Evolutionary conservation across 1,140 invertebrate species (phyloP).

Genomic region (Melanaphis sacchari): DNA sequence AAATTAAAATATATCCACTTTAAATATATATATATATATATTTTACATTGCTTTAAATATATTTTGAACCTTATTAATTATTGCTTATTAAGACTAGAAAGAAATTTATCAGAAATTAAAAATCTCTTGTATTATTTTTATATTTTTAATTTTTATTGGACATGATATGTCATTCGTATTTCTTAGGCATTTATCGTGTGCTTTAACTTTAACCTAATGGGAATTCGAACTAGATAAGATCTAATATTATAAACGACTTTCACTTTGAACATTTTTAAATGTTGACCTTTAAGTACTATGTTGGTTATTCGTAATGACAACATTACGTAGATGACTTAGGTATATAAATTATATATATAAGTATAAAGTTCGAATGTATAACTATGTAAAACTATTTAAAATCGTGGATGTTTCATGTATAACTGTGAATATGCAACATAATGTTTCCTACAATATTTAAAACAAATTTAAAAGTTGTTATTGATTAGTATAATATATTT

Average conservation of each 20-base stretch:
- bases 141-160: background rate
- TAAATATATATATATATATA: background rate
- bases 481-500: background rate
- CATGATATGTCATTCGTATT: background rate
- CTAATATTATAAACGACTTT: slow-evolving; percentile 12
- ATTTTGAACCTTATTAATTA: background rate
- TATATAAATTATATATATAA: background rate
- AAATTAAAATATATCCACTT: background rate
- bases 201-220: background rate
- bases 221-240: slow-evolving; percentile 17
- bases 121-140: background rate
- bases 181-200: background rate
- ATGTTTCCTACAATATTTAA: background rate
- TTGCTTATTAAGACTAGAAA: background rate
- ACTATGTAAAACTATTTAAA: background rate
- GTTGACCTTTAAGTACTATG: slow-evolving; percentile 2
- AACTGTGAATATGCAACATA: background rate
- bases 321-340: background rate
- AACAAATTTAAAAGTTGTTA: background rate
- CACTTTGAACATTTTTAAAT: slow-evolving; percentile 36
- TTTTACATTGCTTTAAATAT: background rate
- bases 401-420: background rate
- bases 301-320: background rate
- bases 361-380: background rate
- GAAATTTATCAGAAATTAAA: background rate